These are phyloP conservation scores for Hyposoter dolosus DNA, from an alignment of 2,888 invertebrate species.

Conservation along the genomic window DNA sequence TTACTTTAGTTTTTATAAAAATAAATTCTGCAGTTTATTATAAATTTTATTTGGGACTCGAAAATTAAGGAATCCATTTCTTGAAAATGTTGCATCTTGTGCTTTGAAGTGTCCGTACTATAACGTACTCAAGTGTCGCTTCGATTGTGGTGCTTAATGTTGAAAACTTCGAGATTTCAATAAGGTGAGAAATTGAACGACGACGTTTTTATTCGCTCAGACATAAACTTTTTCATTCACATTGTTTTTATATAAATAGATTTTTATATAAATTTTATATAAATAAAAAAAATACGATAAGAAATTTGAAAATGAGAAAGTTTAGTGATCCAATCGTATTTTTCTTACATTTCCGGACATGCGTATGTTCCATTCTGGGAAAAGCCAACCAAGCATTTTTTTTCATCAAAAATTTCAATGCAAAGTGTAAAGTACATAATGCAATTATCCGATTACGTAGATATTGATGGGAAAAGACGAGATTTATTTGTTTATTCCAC, in stretches of 20 bases:
- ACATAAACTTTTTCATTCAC: background rate
- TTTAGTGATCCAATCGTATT: background rate
- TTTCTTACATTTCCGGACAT: background rate
- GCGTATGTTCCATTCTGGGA: background rate
- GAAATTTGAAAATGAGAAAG: background rate
- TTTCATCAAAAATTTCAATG: background rate
- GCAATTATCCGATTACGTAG: background rate
- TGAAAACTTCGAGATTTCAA: background rate
- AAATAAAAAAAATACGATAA: background rate
- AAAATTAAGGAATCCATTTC: background rate
- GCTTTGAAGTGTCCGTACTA: background rate
- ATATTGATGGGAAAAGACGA: background rate
- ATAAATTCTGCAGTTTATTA: background rate
- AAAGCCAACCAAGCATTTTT: background rate
- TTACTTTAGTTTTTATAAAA: background rate
- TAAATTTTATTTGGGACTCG: background rate
- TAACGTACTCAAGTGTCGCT: background rate
- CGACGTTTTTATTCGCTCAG: background rate
- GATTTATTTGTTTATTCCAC: background rate
- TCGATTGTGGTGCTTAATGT: slow-evolving; percentile 1
- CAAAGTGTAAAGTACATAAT: background rate
- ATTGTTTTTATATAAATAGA: background rate
- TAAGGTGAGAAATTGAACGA: background rate
- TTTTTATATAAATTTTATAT: background rate
- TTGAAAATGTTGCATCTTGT: background rate